Percentiles rank a stretch among this genome's conserved stretches.
These are phyloP conservation scores for Clunio marinus DNA, from an alignment of 2,888 invertebrate species.

Conservation along the genomic window DNA sequence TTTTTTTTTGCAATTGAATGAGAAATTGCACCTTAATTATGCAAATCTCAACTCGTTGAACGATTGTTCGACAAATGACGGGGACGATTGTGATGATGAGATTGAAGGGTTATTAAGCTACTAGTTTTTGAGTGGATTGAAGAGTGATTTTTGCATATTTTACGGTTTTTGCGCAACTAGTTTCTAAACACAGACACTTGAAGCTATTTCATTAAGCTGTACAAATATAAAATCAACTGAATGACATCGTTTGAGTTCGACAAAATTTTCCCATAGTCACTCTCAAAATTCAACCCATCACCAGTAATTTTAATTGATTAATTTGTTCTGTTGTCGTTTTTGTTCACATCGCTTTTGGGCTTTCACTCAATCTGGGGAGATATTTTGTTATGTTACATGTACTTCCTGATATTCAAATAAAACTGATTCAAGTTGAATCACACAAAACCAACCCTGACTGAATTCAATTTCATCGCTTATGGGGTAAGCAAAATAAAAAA, in stretches of 20 bases:
- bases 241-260: not conserved
- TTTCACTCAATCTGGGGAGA: not conserved
- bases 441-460: no score
- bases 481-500: not conserved
- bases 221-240: not conserved
- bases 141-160: not conserved
- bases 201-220: not conserved
- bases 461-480: constrained; percentile 5
- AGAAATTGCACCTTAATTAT: constrained; percentile 37
- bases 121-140: not conserved
- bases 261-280: not conserved
- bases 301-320: constrained; percentile 12
- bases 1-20: constrained; percentile 23
- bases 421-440: no score
- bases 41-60: constrained; percentile 14
- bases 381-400: no score
- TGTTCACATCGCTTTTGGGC: not conserved
- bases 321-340: constrained; percentile 2
- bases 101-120: constrained; percentile 8
- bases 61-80: constrained; percentile 16
- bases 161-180: not conserved
- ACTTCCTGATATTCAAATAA: not conserved
- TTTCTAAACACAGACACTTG: not conserved
- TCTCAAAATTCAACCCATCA: not conserved
- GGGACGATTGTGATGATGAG: constrained; percentile 28